These are phyloP conservation scores for Pseudoatta argentina DNA, from an alignment of 1,140 invertebrate species.

Conservation along the genomic window DNA sequence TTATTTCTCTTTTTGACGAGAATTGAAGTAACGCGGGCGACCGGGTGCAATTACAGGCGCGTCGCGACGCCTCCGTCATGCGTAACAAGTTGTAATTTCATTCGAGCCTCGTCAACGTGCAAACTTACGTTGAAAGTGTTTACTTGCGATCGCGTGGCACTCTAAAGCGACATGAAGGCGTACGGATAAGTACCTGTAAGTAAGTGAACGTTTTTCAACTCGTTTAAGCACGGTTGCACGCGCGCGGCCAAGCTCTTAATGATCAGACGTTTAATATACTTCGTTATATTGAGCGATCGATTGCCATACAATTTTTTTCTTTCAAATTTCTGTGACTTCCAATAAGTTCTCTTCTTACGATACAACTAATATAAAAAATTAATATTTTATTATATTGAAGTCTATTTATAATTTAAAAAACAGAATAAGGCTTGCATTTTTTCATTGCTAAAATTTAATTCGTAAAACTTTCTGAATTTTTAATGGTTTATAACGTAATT, in stretches of 20 bases:
- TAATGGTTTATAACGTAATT: background rate
- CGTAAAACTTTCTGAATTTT: background rate
- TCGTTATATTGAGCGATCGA: background rate
- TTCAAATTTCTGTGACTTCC: background rate
- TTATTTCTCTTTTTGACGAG: background rate
- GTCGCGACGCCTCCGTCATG: slow-evolving; percentile 37
- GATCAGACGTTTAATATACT: background rate
- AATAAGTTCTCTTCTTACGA: background rate
- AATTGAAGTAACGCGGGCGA: slow-evolving; percentile 27
- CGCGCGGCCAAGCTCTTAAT: background rate
- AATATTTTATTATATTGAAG: background rate
- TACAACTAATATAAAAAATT: background rate
- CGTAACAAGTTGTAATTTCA: slow-evolving; percentile 47
- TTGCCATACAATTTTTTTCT: background rate
- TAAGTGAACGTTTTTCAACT: slow-evolving; percentile 11
- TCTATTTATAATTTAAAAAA: background rate
- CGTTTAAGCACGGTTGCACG: slow-evolving; percentile 5
- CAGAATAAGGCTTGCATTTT: background rate
- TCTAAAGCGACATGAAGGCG: background rate
- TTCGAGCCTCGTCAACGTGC: slow-evolving; percentile 25
- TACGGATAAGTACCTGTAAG: slow-evolving; percentile 29
- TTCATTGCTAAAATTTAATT: background rate
- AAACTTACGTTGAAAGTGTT: slow-evolving; percentile 37
- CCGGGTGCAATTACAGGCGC: slow-evolving; percentile 22
- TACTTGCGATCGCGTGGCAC: slow-evolving; percentile 31